A percentile compares a stretch with the other conserved stretches of the same genome.
Evolutionary conservation across 2,888 invertebrate genomes (phyloP).

Genomic region (Pheosia gnoma): DNA sequence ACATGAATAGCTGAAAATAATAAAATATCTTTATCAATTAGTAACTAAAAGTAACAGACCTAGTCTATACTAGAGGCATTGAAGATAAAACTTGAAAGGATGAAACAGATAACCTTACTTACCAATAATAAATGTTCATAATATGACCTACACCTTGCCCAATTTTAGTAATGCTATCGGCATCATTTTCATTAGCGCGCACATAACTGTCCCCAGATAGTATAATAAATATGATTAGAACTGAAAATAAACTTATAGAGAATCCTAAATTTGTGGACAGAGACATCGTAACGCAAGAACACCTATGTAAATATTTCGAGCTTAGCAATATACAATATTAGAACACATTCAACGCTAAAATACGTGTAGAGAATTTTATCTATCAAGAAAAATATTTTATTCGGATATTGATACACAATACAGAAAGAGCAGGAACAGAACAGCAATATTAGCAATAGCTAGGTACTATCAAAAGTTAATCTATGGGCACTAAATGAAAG

Average conservation of each 20-base stretch:
- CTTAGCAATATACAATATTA: conserved; percentile 10
- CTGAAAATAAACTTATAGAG: conserved; percentile 53
- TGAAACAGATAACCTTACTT: conserved; percentile 38
- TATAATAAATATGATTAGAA: conserved; percentile 64
- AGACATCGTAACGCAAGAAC: conserved; percentile 43
- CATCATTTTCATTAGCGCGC: conserved; percentile 85
- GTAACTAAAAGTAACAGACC: too few relatives aligned
- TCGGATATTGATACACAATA: too few relatives aligned
- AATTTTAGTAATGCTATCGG: conserved; percentile 82
- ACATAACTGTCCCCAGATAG: conserved; percentile 63
- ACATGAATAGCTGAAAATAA: conserved; percentile 94
- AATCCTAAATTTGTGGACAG: conserved; percentile 58
- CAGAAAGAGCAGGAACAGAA: too few relatives aligned
- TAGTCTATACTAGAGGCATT: too few relatives aligned
- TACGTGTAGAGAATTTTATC: not conserved
- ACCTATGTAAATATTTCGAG: conserved; percentile 3
- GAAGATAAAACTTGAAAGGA: not conserved
- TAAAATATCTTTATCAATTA: too few relatives aligned
- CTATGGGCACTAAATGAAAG: too few relatives aligned
- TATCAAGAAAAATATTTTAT: not conserved
- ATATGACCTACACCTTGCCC: conserved; percentile 86
- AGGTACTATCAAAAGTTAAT: too few relatives aligned
- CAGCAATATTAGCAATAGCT: too few relatives aligned
- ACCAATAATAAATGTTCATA: conserved; percentile 95
- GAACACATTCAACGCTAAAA: conserved; percentile 12